Conservation (phyloP, 2,797 vertebrate genomes). For the Emydoidea blandingii region DNA sequence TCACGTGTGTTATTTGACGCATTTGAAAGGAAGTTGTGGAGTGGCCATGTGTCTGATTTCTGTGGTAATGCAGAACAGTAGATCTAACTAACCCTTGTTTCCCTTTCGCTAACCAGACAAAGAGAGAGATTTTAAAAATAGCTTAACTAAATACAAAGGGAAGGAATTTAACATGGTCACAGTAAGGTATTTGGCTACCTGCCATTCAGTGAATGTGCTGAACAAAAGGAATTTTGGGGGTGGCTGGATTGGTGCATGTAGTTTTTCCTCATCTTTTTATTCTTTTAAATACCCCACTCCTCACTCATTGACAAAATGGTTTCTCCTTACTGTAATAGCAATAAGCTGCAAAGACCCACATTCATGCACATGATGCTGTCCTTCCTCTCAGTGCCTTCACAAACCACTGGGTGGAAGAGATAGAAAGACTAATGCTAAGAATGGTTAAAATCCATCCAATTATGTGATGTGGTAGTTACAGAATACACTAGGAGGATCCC, state of each 20-base stretch:
- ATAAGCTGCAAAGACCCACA: background rate
- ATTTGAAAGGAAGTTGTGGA: conserved; percentile 28
- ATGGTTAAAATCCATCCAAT: conserved; percentile 43
- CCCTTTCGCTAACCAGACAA: background rate
- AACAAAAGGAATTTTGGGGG: conserved; percentile 11
- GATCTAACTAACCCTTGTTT: rapidly evolving
- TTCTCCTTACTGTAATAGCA: conserved; percentile 15
- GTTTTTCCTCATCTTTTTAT: background rate
- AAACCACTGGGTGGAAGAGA: conserved; percentile 28
- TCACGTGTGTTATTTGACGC: rapidly evolving
- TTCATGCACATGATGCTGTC: background rate
- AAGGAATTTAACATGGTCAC: background rate
- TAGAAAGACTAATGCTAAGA: background rate
- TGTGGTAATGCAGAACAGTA: background rate
- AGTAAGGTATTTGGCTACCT: background rate
- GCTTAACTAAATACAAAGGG: background rate
- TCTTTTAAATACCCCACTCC: background rate
- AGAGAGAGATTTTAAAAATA: background rate
- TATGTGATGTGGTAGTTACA: conserved; percentile 22
- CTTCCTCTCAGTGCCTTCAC: conserved; percentile 8
- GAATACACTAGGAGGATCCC: conserved; percentile 1
- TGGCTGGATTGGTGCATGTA: background rate
- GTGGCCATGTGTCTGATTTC: background rate
- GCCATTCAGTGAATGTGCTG: background rate
- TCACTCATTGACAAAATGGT: background rate